A percentile compares a stretch with the other conserved stretches of the same genome.
These are phyloP conservation scores for Aphrophora alni DNA, from an alignment of 2,888 invertebrate genomes.

Conservation along the genomic window DNA sequence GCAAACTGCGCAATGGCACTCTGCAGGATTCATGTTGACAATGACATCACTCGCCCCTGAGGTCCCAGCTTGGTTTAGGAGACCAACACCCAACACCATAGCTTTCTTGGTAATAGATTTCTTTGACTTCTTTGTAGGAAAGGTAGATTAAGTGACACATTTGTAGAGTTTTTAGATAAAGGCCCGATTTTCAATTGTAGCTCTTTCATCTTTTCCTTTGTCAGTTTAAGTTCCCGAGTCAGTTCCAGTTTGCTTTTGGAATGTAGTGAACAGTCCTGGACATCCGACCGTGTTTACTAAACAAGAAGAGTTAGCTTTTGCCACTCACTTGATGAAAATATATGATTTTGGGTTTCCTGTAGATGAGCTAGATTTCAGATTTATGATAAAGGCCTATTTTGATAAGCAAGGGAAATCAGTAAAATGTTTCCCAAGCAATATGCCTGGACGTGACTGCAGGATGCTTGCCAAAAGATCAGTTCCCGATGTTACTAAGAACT, in stretches of 20 bases:
- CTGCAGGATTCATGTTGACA: not conserved
- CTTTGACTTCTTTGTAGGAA: no score
- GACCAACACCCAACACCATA: no score
- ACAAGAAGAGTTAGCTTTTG: conserved; percentile 31
- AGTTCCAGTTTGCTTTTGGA: no score
- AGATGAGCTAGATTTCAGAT: no score
- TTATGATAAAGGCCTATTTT: conserved; percentile 23
- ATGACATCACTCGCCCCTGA: not conserved
- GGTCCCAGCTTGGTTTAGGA: not conserved
- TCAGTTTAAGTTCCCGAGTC: no score
- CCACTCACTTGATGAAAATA: conserved; percentile 20
- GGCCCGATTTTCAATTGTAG: no score
- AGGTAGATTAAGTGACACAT: no score
- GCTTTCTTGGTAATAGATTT: no score
- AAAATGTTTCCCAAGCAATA: conserved; percentile 46
- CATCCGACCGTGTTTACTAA: no score
- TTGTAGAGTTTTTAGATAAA: no score
- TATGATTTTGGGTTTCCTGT: conserved; percentile 46
- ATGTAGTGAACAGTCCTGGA: not conserved
- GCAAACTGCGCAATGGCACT: not conserved
- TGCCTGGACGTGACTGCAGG: conserved; percentile 48
- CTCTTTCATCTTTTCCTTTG: no score
- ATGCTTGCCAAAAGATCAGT: conserved; percentile 38
- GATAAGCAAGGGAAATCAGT: conserved; percentile 19
- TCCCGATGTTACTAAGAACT: conserved; percentile 36